A percentile compares a stretch with the other conserved stretches of the same genome.
Evolutionary conservation across 2,888 invertebrate species (phyloP).

Genomic region (Strigamia maritima): DNA sequence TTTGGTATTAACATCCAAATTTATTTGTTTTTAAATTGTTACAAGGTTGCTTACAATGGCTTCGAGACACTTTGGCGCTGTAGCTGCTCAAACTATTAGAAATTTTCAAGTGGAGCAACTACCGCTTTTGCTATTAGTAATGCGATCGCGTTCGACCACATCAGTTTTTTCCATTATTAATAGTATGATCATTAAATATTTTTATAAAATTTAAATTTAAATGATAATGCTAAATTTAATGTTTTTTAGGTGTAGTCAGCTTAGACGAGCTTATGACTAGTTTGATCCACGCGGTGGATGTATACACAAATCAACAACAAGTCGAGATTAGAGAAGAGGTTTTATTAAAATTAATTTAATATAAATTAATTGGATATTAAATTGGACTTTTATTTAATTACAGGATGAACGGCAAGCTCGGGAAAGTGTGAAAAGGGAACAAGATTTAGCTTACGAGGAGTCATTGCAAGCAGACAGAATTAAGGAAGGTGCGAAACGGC

Average conservation of each 20-base stretch:
- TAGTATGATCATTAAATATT: constrained; percentile 60
- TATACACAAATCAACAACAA: constrained; percentile 72
- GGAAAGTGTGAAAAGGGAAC: constrained; percentile 85
- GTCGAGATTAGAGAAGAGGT: constrained; percentile 75
- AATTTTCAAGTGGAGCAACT: constrained; percentile 81
- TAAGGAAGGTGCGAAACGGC: constrained; percentile 71
- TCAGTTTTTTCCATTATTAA: constrained; percentile 88
- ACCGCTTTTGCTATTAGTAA: constrained; percentile 84
- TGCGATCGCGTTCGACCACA: constrained; percentile 79
- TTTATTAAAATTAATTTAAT: constrained; percentile 37
- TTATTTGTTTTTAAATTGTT: too few species aligned
- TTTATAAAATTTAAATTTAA: background rate
- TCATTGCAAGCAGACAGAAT: constrained; percentile 75
- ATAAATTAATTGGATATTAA: background rate
- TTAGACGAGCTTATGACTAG: constrained; percentile 83
- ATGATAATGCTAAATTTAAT: constrained; percentile 13
- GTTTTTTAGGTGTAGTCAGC: constrained; percentile 69
- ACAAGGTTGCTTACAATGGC: constrained; percentile 71
- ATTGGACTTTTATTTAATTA: background rate
- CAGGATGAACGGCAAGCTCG: constrained; percentile 77
- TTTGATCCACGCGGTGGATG: constrained; percentile 80
- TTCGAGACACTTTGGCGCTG: constrained; percentile 71
- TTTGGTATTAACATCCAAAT: background rate
- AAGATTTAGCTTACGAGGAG: constrained; percentile 87
- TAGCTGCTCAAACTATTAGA: constrained; percentile 78